These are phyloP conservation scores for Genyomyrus donnyi DNA, from an alignment of 2,113 vertebrate genomes.

Conservation along the genomic window DNA sequence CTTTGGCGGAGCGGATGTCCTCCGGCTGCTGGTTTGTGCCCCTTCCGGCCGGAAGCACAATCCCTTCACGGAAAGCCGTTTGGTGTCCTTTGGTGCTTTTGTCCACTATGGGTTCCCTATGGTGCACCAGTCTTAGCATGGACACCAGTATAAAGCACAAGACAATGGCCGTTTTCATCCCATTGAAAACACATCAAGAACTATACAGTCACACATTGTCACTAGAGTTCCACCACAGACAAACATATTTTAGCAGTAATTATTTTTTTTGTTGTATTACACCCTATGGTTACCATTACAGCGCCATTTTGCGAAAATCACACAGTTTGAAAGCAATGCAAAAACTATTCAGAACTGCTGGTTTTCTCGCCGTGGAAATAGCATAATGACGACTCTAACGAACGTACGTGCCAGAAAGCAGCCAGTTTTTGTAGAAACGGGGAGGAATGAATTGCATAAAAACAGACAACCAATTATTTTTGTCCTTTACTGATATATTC, in stretches of 20 bases:
- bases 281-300: background rate
- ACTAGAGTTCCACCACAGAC: background rate
- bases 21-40: background rate
- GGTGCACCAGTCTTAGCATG: background rate
- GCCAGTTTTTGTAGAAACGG: background rate
- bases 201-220: background rate
- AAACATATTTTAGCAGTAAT: background rate
- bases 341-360: background rate
- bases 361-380: background rate
- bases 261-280: background rate
- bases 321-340: background rate
- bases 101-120: background rate
- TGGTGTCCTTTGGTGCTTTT: background rate
- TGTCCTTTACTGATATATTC: background rate
- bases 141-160: background rate
- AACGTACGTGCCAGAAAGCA: background rate
- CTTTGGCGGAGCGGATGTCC: background rate
- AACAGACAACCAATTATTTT: conserved; percentile 17
- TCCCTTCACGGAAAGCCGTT: background rate
- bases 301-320: background rate
- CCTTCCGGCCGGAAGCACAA: background rate
- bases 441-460: background rate
- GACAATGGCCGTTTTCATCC: background rate
- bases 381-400: background rate
- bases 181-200: background rate